phyloP scores from a whole-genome alignment of 2,113 vertebrate species.

The Tetrax tetrax region DNA sequence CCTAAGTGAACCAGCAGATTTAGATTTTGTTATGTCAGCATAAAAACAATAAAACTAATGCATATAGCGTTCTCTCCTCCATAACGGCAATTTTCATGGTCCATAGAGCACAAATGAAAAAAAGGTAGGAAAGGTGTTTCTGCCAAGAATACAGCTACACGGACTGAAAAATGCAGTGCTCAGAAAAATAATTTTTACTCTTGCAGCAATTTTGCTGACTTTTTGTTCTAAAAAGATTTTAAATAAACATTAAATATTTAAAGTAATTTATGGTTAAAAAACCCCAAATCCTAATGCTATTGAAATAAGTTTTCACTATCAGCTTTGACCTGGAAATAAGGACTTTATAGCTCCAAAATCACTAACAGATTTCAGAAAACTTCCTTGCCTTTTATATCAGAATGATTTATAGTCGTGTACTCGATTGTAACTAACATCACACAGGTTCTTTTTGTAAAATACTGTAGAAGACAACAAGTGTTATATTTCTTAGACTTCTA shows the following conservation, averaged over 20 bases:
- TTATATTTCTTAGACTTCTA: not conserved
- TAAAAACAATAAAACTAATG: slow-evolving; percentile 66
- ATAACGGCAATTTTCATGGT: slow-evolving; percentile 67
- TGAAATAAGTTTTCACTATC: not conserved
- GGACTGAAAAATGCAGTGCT: slow-evolving; percentile 41
- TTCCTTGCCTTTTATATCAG: not conserved
- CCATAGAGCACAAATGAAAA: slow-evolving; percentile 68
- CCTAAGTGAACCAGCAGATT: slow-evolving; percentile 42
- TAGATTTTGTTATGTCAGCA: slow-evolving; percentile 68
- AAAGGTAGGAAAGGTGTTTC: slow-evolving; percentile 56
- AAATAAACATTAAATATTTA: not conserved
- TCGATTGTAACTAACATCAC: not conserved
- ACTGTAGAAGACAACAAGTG: not conserved
- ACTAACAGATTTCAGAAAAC: not conserved
- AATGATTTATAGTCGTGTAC: not conserved
- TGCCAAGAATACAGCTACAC: slow-evolving; percentile 58
- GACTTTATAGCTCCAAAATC: not conserved
- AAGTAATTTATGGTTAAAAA: not conserved
- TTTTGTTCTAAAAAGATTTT: slow-evolving; percentile 49
- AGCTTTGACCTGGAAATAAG: not conserved
- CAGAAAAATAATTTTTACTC: slow-evolving; percentile 34
- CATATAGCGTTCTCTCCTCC: slow-evolving; percentile 33
- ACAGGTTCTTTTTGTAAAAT: not conserved
- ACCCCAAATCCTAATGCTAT: not conserved
- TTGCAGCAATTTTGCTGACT: not conserved